Conservation (phyloP, 2,888 invertebrate genomes). For the Meiosimyza platycephala region DNA sequence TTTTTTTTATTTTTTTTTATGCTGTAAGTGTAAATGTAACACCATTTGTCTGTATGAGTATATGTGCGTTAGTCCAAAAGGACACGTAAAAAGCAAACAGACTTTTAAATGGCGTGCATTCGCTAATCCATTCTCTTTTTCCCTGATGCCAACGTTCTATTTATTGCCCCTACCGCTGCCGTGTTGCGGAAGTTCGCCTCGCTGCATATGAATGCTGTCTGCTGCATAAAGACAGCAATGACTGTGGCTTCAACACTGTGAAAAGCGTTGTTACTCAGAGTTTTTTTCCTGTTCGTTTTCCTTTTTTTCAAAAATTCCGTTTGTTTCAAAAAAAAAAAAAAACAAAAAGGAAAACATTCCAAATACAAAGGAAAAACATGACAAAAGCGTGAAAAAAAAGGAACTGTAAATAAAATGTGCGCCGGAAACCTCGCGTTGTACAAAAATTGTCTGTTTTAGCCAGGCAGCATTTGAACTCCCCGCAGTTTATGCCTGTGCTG, state of each 20-base stretch:
- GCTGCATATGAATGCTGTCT: conserved; percentile 26
- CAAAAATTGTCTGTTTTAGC: neutral
- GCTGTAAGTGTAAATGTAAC: too few relatives aligned
- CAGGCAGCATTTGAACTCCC: too few relatives aligned
- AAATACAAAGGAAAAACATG: too few relatives aligned
- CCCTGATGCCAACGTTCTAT: too few relatives aligned
- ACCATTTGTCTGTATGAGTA: too few relatives aligned
- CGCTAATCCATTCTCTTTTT: neutral
- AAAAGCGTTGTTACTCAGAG: neutral
- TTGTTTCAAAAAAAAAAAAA: neutral
- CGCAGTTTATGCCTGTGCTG: too few relatives aligned
- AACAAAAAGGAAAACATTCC: neutral
- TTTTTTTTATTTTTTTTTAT: neutral
- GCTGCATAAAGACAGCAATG: neutral
- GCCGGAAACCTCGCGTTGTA: neutral
- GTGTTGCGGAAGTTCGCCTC: conserved; percentile 4
- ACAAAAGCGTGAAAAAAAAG: neutral
- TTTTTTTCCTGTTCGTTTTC: neutral
- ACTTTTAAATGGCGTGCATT: neutral
- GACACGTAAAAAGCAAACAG: conserved; percentile 6
- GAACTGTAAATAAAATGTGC: neutral
- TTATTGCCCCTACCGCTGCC: too few relatives aligned
- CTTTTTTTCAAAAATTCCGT: neutral
- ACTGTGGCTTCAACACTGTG: neutral
- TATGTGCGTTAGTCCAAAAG: neutral